phyloP scores from a whole-genome alignment of 2,797 vertebrate species.

The Rhadinocentrus ornatus region DNA sequence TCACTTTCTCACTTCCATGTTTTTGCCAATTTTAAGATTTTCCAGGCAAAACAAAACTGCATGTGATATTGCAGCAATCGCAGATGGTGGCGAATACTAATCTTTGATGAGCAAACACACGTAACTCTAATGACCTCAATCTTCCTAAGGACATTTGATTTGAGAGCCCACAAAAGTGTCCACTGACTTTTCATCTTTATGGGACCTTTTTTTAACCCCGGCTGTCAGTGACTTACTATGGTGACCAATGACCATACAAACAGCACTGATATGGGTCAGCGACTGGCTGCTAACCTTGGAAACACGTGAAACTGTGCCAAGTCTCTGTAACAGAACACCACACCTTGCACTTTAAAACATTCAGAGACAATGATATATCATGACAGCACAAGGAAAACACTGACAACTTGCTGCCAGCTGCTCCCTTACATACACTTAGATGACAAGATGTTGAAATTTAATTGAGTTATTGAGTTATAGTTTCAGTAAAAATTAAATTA shows the following conservation, averaged over 20 bases:
- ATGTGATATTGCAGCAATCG: constrained; percentile 18
- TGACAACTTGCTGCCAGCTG: constrained; percentile 29
- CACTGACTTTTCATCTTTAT: constrained; percentile 18
- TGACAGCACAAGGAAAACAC: constrained; percentile 37
- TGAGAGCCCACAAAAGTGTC: neutral
- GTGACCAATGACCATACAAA: constrained; percentile 34
- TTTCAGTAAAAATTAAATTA: no score
- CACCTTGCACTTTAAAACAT: constrained; percentile 58
- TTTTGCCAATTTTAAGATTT: constrained; percentile 44
- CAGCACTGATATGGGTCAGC: constrained; percentile 55
- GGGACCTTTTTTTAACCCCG: neutral
- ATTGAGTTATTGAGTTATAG: no score
- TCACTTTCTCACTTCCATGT: constrained; percentile 64
- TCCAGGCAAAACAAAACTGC: constrained; percentile 59
- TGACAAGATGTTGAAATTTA: constrained; percentile 9
- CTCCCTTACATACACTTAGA: constrained; percentile 17
- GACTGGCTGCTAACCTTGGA: constrained; percentile 36
- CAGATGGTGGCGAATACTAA: constrained; percentile 30
- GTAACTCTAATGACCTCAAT: constrained; percentile 14
- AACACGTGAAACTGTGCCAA: constrained; percentile 10
- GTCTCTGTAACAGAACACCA: constrained; percentile 51
- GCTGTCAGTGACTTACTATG: constrained; percentile 32
- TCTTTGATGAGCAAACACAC: constrained; percentile 49
- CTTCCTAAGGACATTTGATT: constrained; percentile 14
- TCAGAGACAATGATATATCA: constrained; percentile 32